Evolutionary conservation across 2,113 vertebrate genomes (phyloP).

Genomic region (Zapus hudsonius): DNA sequence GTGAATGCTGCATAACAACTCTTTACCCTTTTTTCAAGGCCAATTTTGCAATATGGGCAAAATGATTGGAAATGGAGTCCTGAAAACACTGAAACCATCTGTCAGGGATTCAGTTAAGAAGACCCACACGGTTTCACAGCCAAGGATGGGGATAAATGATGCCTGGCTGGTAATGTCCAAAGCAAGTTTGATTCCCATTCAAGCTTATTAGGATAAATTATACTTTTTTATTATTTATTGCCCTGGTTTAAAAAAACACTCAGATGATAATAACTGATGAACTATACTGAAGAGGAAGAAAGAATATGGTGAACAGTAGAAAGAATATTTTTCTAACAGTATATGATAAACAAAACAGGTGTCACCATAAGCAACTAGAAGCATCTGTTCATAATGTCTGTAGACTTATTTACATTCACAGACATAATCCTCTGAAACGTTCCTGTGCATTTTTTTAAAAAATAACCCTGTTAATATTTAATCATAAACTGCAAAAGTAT

Average conservation of each 20-base stretch:
- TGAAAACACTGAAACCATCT: slow-evolving; percentile 90
- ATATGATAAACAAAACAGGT: slow-evolving; percentile 52
- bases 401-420: slow-evolving; percentile 58
- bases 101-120: slow-evolving; percentile 88
- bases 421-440: slow-evolving; percentile 46
- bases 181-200: slow-evolving; percentile 82
- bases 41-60: slow-evolving; percentile 89
- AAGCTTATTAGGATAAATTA: slow-evolving; percentile 86
- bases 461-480: slow-evolving; percentile 74
- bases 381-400: slow-evolving; percentile 48
- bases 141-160: slow-evolving; percentile 88
- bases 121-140: slow-evolving; percentile 87
- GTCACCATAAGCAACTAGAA: slow-evolving; percentile 22
- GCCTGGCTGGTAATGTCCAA: slow-evolving; percentile 84
- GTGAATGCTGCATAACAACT: slow-evolving; percentile 87
- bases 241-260: slow-evolving; percentile 78
- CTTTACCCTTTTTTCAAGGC: slow-evolving; percentile 90
- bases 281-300: slow-evolving; percentile 63
- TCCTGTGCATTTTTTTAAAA: slow-evolving; percentile 70
- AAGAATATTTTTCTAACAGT: not conserved
- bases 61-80: slow-evolving; percentile 87
- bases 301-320: slow-evolving; percentile 64
- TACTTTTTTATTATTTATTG: slow-evolving; percentile 83
- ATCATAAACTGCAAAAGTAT: slow-evolving; percentile 68
- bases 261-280: slow-evolving; percentile 77